Evolutionary conservation across 2,888 invertebrate species (phyloP), one percentile per base, ranked within the genome.

Genomic region (Alentia gelatinosa): DNA sequence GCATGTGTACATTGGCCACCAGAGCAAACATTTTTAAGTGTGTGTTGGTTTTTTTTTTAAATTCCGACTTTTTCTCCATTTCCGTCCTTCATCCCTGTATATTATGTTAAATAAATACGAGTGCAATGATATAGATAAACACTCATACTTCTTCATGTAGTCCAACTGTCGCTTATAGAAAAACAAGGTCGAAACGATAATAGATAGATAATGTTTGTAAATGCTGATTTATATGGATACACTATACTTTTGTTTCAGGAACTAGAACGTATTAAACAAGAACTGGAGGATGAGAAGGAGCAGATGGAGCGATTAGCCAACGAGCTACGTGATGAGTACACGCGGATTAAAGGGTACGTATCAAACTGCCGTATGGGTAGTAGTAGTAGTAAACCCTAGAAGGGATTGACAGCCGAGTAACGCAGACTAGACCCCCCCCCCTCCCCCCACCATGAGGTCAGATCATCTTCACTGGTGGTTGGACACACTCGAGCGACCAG

Each of bases 271-370:
- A 91, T 96, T 39, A 96, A 96, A 91, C 94, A 94, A 35, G 96
- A 96, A 93, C 93, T 96, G 86, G 96, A 96, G 92, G 95, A 95
- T 68, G 96, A 96, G 91, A 95, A 96, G 91, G 93, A 94, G 35
- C 96, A 96, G 91, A 93, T 96, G 93, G 96, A 96, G 91, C 91
- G 94, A 30, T 95, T 96, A 79, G 95, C 96, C n/a, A 94, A 95
- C 74, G 96, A 96, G 90, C 94, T 96, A 91, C 95, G 95, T 91
- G 95, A 95, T 89, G 96, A 96, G 91, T 95, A 96, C 92, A 94
- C 95, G 12, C 94, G 92, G 91, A 94, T 95, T 5, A 94, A 95
- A 94, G 93, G 91, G 96, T 96, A 56, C 19, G 56, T n/a, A n/a
- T 56, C 56, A 47, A 47, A 47, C 19, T 47, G 47, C 47, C 9